Conservation (phyloP, 1,140 invertebrate genomes). For the Heliconius himera region DNA sequence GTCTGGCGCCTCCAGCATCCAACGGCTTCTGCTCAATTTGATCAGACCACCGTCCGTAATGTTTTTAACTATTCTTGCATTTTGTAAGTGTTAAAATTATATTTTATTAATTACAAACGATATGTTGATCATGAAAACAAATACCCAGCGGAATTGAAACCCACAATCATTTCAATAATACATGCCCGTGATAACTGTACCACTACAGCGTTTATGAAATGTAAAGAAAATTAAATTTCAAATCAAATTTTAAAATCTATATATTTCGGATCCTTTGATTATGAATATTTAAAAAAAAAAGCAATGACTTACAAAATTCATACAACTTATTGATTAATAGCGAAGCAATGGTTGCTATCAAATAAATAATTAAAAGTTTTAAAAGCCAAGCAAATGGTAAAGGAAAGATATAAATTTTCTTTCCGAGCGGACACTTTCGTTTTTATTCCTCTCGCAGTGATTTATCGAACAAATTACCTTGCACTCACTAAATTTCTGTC, state of each 20-base stretch:
- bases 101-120: too few species aligned
- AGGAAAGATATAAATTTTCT: slow-evolving; percentile 74
- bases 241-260: too few species aligned
- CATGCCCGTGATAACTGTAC: too few species aligned
- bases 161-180: too few species aligned
- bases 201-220: too few species aligned
- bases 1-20: too few species aligned
- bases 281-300: neutral
- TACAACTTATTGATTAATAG: slow-evolving; percentile 51
- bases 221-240: neutral
- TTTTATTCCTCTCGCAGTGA: slow-evolving; percentile 64
- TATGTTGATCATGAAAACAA: too few species aligned
- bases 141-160: too few species aligned
- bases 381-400: slow-evolving; percentile 64
- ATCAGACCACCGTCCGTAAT: too few species aligned
- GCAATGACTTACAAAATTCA: neutral
- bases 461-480: slow-evolving; percentile 55
- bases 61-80: too few species aligned
- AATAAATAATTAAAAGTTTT: slow-evolving; percentile 75
- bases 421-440: slow-evolving; percentile 65
- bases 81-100: too few species aligned
- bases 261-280: neutral
- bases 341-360: slow-evolving; percentile 52
- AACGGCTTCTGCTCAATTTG: too few species aligned
- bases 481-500: slow-evolving; percentile 12